phyloP scores from a whole-genome alignment of 2,113 vertebrate species.

The Atlantisia rogersi region DNA sequence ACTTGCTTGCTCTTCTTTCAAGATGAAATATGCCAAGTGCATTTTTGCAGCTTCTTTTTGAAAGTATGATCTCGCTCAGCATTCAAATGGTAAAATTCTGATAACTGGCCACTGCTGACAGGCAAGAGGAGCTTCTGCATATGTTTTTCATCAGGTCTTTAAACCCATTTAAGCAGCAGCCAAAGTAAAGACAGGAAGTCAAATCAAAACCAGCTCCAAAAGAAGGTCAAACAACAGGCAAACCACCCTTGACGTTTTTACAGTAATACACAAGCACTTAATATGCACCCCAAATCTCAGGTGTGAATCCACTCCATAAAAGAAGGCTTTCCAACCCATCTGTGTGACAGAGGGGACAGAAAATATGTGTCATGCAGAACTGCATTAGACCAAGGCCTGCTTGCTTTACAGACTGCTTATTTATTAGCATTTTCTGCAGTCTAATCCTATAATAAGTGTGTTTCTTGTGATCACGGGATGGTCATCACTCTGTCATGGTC shows the following conservation, averaged over 20 bases:
- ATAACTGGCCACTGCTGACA: background rate
- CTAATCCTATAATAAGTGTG: background rate
- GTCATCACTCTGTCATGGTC: background rate
- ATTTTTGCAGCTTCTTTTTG: background rate
- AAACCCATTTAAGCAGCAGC: background rate
- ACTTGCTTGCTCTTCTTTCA: background rate
- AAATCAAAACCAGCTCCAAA: background rate
- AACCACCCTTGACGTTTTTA: background rate
- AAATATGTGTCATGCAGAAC: background rate
- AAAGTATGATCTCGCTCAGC: background rate
- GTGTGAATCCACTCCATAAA: rapidly evolving
- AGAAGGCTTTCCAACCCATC: background rate
- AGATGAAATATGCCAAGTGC: background rate
- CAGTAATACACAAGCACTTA: background rate
- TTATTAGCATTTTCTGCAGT: background rate
- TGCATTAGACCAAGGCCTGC: background rate
- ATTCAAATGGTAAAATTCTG: background rate
- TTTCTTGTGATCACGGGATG: background rate
- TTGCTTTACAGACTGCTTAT: background rate
- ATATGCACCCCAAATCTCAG: background rate
- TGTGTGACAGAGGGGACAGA: background rate
- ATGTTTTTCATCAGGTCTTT: background rate
- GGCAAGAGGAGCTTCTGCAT: background rate
- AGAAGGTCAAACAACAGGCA: background rate
- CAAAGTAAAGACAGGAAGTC: background rate